These are phyloP conservation scores for Cranoglanis bouderius DNA, from an alignment of 2,113 vertebrate species.

Conservation along the genomic window DNA sequence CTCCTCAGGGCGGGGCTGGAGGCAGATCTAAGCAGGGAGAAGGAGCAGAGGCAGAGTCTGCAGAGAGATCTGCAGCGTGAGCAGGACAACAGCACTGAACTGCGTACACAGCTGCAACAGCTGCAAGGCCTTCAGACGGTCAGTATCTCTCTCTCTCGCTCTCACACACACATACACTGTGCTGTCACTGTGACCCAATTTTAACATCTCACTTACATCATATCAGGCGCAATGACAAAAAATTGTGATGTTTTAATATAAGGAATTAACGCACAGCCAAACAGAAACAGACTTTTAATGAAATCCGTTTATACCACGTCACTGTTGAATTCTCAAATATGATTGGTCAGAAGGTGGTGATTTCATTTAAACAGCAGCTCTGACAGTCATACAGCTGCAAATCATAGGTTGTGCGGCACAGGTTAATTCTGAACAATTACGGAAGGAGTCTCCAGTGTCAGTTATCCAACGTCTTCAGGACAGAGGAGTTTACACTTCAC, in stretches of 20 bases:
- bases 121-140: slow-evolving; percentile 84
- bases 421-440: neutral
- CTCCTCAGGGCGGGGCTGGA: slow-evolving; percentile 83
- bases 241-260: no score
- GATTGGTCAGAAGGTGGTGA: no score
- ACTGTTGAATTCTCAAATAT: no score
- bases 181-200: neutral
- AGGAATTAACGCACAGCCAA: no score
- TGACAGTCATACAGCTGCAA: neutral
- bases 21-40: slow-evolving; percentile 86
- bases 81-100: slow-evolving; percentile 82
- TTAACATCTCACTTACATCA: no score
- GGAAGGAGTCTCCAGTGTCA: neutral
- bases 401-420: neutral
- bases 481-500: no score
- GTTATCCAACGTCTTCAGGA: neutral
- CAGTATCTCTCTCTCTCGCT: slow-evolving; percentile 30
- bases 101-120: slow-evolving; percentile 90
- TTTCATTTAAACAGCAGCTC: no score
- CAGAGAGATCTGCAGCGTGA: slow-evolving; percentile 86
- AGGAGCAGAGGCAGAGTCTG: slow-evolving; percentile 86
- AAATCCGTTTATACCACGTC: no score
- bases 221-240: no score
- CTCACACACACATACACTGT: neutral
- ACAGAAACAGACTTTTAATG: no score